phyloP scores from a whole-genome alignment of 1,140 invertebrate species.

The Caerostris darwini region DNA sequence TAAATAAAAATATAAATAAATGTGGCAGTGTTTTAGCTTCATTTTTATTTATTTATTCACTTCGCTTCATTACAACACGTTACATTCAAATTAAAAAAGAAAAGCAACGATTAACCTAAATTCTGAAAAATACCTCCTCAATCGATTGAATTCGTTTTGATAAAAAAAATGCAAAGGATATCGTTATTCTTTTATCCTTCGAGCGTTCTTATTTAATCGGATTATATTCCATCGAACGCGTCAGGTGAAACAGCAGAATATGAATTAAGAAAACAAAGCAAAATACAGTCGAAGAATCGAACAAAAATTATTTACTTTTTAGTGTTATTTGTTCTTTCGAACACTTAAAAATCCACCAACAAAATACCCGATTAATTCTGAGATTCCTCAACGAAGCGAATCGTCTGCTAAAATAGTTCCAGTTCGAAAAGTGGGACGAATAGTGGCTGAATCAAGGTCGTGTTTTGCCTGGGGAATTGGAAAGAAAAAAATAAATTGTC shows the following conservation, averaged over 20 bases:
- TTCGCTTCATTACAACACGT: background rate
- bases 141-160: background rate
- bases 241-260: background rate
- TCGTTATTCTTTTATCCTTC: background rate
- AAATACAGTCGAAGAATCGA: background rate
- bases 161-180: slow-evolving; percentile 18
- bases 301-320: background rate
- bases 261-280: background rate
- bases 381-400: slow-evolving; percentile 27
- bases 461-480: background rate
- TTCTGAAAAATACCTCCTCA: background rate
- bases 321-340: background rate
- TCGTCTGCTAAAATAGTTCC: slow-evolving; percentile 38
- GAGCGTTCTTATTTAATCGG: slow-evolving; percentile 6
- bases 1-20: too few species aligned
- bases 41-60: too few species aligned
- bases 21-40: too few species aligned
- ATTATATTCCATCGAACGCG: slow-evolving; percentile 32
- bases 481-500: slow-evolving; percentile 7
- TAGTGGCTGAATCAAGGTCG: slow-evolving; percentile 53
- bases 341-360: slow-evolving; percentile 23
- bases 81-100: background rate
- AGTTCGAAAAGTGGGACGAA: slow-evolving; percentile 53
- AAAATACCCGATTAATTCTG: slow-evolving; percentile 54
- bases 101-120: background rate